These are phyloP conservation scores for Coturnix japonica DNA, from an alignment of 2,113 vertebrate species.

Conservation along the genomic window DNA sequence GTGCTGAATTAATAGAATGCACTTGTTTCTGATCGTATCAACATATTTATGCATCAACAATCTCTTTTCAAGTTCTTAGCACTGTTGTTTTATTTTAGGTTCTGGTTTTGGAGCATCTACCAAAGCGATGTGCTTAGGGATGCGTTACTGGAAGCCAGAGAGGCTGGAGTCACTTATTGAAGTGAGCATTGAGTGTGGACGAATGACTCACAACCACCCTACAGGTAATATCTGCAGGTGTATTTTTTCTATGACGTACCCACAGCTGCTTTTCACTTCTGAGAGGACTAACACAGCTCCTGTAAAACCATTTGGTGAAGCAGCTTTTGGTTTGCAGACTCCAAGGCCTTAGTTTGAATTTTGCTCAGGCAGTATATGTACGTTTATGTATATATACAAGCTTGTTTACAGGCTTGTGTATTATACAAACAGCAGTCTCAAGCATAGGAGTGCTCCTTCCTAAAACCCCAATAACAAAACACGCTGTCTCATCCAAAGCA, in stretches of 20 bases:
- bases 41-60: background rate
- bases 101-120: slow-evolving; percentile 94
- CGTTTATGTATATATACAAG: background rate
- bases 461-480: background rate
- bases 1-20: background rate
- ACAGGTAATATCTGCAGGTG: slow-evolving; percentile 80
- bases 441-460: background rate
- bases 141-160: slow-evolving; percentile 94
- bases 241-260: rapidly evolving
- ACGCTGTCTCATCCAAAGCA: background rate
- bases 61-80: background rate
- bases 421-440: background rate
- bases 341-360: background rate
- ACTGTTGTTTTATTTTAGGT: slow-evolving; percentile 71
- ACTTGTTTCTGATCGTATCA: background rate
- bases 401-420: background rate
- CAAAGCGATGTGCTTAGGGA: slow-evolving; percentile 97
- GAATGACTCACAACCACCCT: slow-evolving; percentile 98
- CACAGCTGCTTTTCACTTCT: background rate
- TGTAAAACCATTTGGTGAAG: background rate
- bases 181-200: slow-evolving; percentile 93
- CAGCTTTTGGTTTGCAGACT: background rate
- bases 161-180: slow-evolving; percentile 89
- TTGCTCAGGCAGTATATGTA: background rate
- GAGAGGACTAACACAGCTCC: rapidly evolving